These are phyloP conservation scores for Himalopsyche japonica DNA, from an alignment of 2,888 invertebrate species.

Conservation along the genomic window DNA sequence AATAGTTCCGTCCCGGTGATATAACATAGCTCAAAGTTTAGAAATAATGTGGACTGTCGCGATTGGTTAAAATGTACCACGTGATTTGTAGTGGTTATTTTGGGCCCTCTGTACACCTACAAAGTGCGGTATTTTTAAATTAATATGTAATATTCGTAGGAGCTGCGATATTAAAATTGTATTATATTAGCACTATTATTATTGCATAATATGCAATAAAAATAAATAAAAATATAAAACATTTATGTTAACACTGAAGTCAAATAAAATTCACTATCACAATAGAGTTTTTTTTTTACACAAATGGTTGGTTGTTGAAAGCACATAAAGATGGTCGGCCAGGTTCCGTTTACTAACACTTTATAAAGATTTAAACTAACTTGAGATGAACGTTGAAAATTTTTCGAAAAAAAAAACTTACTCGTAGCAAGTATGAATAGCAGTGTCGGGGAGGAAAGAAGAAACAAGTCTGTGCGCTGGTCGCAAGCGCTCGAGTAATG, in stretches of 20 bases:
- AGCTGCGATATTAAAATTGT: slow-evolving; percentile 6
- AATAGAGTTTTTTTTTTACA: slow-evolving; percentile 13
- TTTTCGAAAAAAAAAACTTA: slow-evolving; percentile 49
- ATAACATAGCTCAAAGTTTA: slow-evolving; percentile 41
- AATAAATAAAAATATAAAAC: background rate
- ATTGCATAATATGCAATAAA: slow-evolving; percentile 9
- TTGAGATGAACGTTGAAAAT: slow-evolving; percentile 46
- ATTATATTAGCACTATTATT: background rate
- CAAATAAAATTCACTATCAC: slow-evolving; percentile 17
- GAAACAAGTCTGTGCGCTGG: slow-evolving; percentile 59
- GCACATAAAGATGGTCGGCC: slow-evolving; percentile 7
- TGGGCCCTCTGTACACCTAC: slow-evolving; percentile 54
- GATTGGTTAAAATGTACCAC: slow-evolving; percentile 59
- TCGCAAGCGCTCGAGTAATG: slow-evolving; percentile 61
- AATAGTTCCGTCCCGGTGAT: slow-evolving; percentile 42
- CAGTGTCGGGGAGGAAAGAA: slow-evolving; percentile 60
- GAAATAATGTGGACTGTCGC: slow-evolving; percentile 58
- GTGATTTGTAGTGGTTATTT: slow-evolving; percentile 58
- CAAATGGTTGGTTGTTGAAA: slow-evolving; percentile 14
- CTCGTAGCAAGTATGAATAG: slow-evolving; percentile 46
- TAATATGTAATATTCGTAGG: slow-evolving; percentile 42
- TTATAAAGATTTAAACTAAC: slow-evolving; percentile 7
- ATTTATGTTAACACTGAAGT: slow-evolving; percentile 16
- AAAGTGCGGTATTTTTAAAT: slow-evolving; percentile 64
- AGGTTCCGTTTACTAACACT: slow-evolving; percentile 5